A percentile compares a stretch with the other conserved stretches of the same genome.
Conservation (phyloP, 2,113 vertebrate species). For the Gulo gulo region DNA sequence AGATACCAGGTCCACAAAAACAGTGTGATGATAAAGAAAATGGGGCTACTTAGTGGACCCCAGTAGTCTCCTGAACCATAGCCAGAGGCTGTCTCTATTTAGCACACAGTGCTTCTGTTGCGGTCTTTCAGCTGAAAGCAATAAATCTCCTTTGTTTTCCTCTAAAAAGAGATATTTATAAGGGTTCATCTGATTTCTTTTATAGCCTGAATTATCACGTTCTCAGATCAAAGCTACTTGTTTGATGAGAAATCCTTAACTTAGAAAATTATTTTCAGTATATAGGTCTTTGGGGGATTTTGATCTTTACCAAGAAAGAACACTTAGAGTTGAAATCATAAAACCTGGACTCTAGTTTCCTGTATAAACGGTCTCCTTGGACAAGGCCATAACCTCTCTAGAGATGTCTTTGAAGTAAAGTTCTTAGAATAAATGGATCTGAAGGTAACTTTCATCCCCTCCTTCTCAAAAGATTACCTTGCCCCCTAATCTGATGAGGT, state of each 20-base stretch:
- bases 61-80: not conserved
- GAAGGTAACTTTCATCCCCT: not conserved
- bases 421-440: not conserved
- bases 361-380: not conserved
- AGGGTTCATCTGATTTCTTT: slow-evolving; percentile 45
- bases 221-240: slow-evolving; percentile 58
- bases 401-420: not conserved
- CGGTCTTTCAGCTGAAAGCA: slow-evolving; percentile 9
- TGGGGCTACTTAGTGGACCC: not conserved
- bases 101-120: not conserved
- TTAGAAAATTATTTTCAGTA: slow-evolving; percentile 62
- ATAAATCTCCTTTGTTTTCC: slow-evolving; percentile 28
- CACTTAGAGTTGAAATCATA: slow-evolving; percentile 32
- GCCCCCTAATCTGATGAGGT: not conserved
- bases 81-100: not conserved
- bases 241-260: slow-evolving; percentile 47
- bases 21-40: not conserved
- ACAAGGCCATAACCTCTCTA: not conserved
- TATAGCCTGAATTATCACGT: slow-evolving; percentile 22
- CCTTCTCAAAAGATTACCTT: not conserved
- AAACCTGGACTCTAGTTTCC: not conserved
- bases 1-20: not conserved
- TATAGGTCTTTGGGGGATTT: slow-evolving; percentile 50
- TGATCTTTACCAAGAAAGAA: slow-evolving; percentile 32
- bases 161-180: slow-evolving; percentile 26